Evolutionary conservation across 2,888 invertebrate genomes (phyloP), one percentile per base, ranked within the genome.

Genomic region (Ligdia adustata): DNA sequence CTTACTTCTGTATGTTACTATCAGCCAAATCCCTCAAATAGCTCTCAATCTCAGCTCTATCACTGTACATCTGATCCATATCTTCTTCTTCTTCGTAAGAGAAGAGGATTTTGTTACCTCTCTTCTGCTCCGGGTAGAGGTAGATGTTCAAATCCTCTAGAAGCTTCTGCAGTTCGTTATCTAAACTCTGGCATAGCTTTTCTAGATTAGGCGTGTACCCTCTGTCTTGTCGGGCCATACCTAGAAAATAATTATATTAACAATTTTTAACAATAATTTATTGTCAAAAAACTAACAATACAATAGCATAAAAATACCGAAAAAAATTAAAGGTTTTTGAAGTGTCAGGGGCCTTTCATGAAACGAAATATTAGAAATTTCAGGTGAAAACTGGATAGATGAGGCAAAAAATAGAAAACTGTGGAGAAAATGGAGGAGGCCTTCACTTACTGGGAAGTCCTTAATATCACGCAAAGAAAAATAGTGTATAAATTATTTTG

Each of bases 161-260:
- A 40, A 96, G 86, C 33, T 89, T 91, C 31, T 91, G 90, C 28
- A 95, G 79, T 57, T 91, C 92, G 0, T 76, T 70, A 62, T 96
- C 95, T 20, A 96, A 82, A 56, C 86, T 86, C 33, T 91, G 81
- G 60, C 95, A 95, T 0, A 96, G 90, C 66, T 92, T 92, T 31
- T 96, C 94, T 26, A 97, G 85, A 12, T 93, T 93, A 0, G 92
- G 92, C 0, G 95, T 95, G 77, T 93, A 96, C 0, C 97, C 97
- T 60, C 93, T 93, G 2, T 95, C 94, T 85, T 97, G 97, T 90
- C 95, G 94, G 0, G 94, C 86, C 77, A 96, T 91, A 1, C 87
- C 91, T 91, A 31, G 0, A 57, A 64, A 27, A 1, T n/a, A 29
- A 27, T 16, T 16, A 16, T 16, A 5, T n/a, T n/a, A 22, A 22